Evolutionary conservation across 2,888 invertebrate species (phyloP).

Genomic region (Scaptomyza reducta): DNA sequence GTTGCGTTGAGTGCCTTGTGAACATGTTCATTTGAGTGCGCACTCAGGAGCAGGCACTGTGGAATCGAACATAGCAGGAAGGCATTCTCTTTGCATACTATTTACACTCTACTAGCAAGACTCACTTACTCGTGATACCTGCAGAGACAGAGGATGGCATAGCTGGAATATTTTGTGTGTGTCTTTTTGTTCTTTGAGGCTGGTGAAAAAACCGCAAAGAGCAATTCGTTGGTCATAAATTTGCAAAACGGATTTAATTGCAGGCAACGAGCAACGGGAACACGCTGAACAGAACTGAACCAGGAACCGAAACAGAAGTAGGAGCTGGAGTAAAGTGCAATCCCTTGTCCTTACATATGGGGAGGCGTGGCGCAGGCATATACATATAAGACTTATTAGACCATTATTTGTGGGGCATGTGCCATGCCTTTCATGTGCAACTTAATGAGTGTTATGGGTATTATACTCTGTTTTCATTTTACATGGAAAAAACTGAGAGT

Average conservation of each 20-base stretch:
- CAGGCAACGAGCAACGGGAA: conserved; percentile 49
- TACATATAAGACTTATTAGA: conserved; percentile 48
- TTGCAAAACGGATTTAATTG: conserved; percentile 81
- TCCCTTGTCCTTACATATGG: conserved; percentile 41
- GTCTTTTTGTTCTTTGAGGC: conserved; percentile 30
- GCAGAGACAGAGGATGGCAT: conserved; percentile 26
- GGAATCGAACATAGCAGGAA: conserved; percentile 54
- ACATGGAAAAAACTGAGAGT: too few relatives aligned
- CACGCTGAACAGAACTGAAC: conserved; percentile 10
- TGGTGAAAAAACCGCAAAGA: conserved; percentile 56
- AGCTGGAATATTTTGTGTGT: conserved; percentile 45
- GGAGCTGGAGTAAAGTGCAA: conserved; percentile 45
- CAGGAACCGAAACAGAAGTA: not conserved
- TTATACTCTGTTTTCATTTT: too few relatives aligned
- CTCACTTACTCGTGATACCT: conserved; percentile 33
- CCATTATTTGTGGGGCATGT: conserved; percentile 22
- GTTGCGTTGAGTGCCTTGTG: conserved; percentile 10
- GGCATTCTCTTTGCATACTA: conserved; percentile 38
- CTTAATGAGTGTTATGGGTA: too few relatives aligned
- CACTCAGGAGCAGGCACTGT: conserved; percentile 34
- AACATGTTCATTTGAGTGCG: conserved; percentile 38
- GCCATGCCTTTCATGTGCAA: not conserved
- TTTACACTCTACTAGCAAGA: conserved; percentile 13
- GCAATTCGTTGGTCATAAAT: conserved; percentile 80
- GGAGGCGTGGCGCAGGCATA: conserved; percentile 21